Evolutionary conservation across 2,113 vertebrate species (phyloP).

Genomic region (Cyphomyrus plagiostoma): DNA sequence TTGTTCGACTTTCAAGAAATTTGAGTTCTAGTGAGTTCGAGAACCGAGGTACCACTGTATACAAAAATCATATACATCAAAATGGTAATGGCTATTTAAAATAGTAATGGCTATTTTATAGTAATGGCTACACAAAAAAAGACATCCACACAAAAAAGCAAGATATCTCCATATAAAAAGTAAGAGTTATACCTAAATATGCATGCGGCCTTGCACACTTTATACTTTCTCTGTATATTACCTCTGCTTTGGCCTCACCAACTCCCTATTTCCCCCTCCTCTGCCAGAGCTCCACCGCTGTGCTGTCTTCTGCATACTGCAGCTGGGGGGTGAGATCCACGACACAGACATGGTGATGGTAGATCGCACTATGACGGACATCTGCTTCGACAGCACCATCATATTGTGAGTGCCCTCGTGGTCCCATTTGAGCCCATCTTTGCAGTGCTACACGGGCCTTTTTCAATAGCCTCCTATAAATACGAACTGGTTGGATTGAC

Average conservation of each 20-base stretch:
- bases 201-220: neutral
- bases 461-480: neutral
- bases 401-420: conserved; percentile 64
- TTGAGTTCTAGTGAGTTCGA: too few relatives aligned
- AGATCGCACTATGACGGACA: conserved; percentile 77
- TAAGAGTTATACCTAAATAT: neutral
- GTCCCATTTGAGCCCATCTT: neutral
- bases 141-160: neutral
- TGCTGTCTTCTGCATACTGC: conserved; percentile 78
- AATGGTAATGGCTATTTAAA: too few relatives aligned
- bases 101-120: too few relatives aligned
- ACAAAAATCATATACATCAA: too few relatives aligned
- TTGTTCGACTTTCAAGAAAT: too few relatives aligned
- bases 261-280: neutral
- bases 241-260: neutral
- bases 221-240: neutral
- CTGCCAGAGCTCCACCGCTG: conserved; percentile 72
- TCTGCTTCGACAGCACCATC: conserved; percentile 72
- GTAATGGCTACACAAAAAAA: neutral
- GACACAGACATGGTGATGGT: conserved; percentile 78
- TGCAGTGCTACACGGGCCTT: neutral
- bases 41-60: too few relatives aligned
- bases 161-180: neutral
- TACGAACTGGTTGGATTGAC: too few relatives aligned
- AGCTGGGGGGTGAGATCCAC: conserved; percentile 68